Evolutionary conservation across 1,140 invertebrate species (phyloP), one percentile per base, ranked within the genome.

Genomic region (Colletes gigas): DNA sequence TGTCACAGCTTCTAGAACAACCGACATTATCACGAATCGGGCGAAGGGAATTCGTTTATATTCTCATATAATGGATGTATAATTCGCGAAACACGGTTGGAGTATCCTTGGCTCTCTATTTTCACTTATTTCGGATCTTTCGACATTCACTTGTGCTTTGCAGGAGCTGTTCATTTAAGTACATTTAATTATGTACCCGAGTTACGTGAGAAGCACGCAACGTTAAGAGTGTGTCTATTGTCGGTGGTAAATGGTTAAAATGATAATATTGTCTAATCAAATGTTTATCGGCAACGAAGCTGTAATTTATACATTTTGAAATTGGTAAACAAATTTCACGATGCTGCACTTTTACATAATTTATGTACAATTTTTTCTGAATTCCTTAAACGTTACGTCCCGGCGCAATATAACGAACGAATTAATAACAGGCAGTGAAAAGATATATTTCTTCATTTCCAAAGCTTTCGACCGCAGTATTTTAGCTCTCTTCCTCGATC

Each of bases 1-100:
- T 73, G 59, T 75, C 68, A 78, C 76, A 78, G 76, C 55, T 71
- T 78, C 68, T 52, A 50, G 50, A 50, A 50, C 50, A 50, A 50
- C 50, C 50, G 50, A 50, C 10, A 9, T 12, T 44, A 12, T 4
- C 4, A 39, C 2, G 6, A 14, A 57, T 14, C 6, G 14, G 41
- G 0, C 14, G 12, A n/a, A 1, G 54, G 30, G 1, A 71, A 41
- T 2, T 44, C 69, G 44, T 6, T 50, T 21, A 71, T 12, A 72
- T 41, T 17, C 7, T n/a, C 8, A 55, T 67, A 57, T n/a, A 55
- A 21, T 72, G 21, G 17, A 52, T 1, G n/a, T n/a, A 9, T 4
- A n/a, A 30, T 4, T 21, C 39, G 12, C 30, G 14, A 15, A 15
- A 19, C 0, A n/a, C 15, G 14, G 3, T 57, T 7, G 4, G 0